Conservation (phyloP, 2,113 vertebrate species). For the Pedetes capensis region DNA sequence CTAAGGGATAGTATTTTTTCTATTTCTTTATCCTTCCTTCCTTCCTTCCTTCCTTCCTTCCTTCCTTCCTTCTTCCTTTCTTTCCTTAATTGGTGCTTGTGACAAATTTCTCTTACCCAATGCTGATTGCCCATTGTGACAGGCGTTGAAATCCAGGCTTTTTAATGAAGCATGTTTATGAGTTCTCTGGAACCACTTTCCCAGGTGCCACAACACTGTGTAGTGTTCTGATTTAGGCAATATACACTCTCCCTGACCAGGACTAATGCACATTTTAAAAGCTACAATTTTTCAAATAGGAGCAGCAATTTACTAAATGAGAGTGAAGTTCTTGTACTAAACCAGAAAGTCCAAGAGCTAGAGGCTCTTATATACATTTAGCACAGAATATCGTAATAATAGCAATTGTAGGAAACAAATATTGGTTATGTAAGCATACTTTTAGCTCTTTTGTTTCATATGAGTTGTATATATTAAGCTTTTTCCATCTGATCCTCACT, state of each 20-base stretch:
- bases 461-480: not conserved
- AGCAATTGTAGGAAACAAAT: constrained; percentile 14
- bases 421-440: constrained; percentile 38
- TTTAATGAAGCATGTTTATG: constrained; percentile 7
- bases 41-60: too few species aligned
- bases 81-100: constrained; percentile 20
- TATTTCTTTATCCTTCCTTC: too few species aligned
- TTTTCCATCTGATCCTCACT: not conserved
- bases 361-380: constrained; percentile 17
- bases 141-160: constrained; percentile 3
- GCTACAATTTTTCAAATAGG: constrained; percentile 46
- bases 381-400: constrained; percentile 45
- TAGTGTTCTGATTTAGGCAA: not conserved
- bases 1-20: not conserved
- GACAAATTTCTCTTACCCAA: not conserved
- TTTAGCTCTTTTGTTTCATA: not conserved
- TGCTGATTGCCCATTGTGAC: not conserved
- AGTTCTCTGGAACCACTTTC: not conserved
- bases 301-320: constrained; percentile 50
- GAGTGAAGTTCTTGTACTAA: constrained; percentile 1
- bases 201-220: not conserved
- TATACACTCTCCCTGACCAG: not conserved
- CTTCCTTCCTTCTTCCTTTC: not conserved
- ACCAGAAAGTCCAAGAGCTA: not conserved
- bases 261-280: constrained; percentile 52